These are phyloP conservation scores for Scaeva pyrastri DNA, from an alignment of 2,888 invertebrate genomes.

Conservation along the genomic window DNA sequence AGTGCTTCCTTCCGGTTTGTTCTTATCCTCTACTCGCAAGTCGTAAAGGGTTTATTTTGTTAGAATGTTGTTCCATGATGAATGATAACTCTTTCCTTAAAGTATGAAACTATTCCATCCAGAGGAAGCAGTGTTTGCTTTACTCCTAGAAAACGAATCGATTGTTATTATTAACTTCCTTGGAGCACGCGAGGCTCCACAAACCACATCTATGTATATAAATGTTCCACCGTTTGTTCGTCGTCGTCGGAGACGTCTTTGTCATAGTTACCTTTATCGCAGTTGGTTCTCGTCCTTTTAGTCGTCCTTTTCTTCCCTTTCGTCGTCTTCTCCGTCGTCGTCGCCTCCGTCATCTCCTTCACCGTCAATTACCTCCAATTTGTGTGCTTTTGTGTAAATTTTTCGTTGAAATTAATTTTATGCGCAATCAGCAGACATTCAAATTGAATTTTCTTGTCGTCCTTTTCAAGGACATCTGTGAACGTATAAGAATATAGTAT, in stretches of 20 bases:
- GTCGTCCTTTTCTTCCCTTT: background rate
- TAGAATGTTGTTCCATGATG: background rate
- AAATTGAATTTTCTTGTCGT: slow-evolving; percentile 64
- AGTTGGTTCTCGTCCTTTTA: too few species aligned
- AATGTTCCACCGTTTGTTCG: too few species aligned
- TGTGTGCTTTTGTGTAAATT: slow-evolving; percentile 67
- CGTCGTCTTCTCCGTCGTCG: background rate
- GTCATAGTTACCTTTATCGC: background rate
- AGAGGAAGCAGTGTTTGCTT: background rate
- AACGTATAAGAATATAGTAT: too few species aligned
- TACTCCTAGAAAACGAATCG: background rate
- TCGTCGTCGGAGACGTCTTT: background rate
- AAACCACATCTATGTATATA: background rate
- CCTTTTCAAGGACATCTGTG: slow-evolving; percentile 56
- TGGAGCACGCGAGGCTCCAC: slow-evolving; percentile 17
- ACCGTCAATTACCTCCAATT: slow-evolving; percentile 60
- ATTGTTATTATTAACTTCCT: slow-evolving; percentile 4
- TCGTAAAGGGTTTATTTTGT: background rate
- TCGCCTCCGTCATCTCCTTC: background rate
- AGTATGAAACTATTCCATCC: too few species aligned
- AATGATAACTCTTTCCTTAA: background rate
- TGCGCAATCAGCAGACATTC: slow-evolving; percentile 73
- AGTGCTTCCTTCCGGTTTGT: slow-evolving; percentile 55
- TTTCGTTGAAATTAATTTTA: slow-evolving; percentile 67
- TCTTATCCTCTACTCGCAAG: background rate